Evolutionary conservation across 2,888 invertebrate species (phyloP).

Genomic region (Thumatha senex): DNA sequence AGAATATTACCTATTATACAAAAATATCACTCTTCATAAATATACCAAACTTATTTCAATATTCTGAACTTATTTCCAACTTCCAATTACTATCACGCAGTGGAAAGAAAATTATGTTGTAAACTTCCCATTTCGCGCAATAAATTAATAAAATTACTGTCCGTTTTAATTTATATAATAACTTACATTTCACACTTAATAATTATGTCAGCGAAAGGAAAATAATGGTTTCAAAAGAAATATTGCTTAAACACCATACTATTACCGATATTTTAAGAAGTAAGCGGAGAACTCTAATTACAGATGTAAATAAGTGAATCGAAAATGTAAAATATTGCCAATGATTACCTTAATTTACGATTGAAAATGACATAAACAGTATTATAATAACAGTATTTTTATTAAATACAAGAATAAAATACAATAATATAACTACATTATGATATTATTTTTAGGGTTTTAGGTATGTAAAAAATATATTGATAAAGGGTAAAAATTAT

Average conservation of each 20-base stretch:
- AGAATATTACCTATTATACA: no score
- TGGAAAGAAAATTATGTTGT: slow-evolving; percentile 2
- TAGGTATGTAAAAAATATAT: neutral
- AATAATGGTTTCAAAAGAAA: neutral
- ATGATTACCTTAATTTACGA: slow-evolving; percentile 31
- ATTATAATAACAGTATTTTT: slow-evolving; percentile 17
- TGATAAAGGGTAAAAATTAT: no score
- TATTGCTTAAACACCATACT: slow-evolving; percentile 2
- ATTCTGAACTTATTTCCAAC: neutral
- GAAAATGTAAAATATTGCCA: slow-evolving; percentile 12
- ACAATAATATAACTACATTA: slow-evolving; percentile 12
- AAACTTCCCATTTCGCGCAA: neutral
- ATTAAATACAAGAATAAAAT: slow-evolving; percentile 10
- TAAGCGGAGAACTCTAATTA: slow-evolving; percentile 20
- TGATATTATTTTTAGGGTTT: neutral
- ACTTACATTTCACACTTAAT: slow-evolving; percentile 6
- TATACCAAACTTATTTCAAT: no score
- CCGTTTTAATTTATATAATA: slow-evolving; percentile 1
- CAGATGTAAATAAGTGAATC: slow-evolving; percentile 29
- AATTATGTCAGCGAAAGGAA: neutral
- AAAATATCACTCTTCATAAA: no score
- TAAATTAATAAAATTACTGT: slow-evolving; percentile 3
- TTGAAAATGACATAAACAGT: slow-evolving; percentile 15
- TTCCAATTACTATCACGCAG: neutral
- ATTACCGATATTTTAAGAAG: slow-evolving; percentile 7